Conservation (phyloP, 2,888 invertebrate genomes). For the Trachelus tabidus region DNA sequence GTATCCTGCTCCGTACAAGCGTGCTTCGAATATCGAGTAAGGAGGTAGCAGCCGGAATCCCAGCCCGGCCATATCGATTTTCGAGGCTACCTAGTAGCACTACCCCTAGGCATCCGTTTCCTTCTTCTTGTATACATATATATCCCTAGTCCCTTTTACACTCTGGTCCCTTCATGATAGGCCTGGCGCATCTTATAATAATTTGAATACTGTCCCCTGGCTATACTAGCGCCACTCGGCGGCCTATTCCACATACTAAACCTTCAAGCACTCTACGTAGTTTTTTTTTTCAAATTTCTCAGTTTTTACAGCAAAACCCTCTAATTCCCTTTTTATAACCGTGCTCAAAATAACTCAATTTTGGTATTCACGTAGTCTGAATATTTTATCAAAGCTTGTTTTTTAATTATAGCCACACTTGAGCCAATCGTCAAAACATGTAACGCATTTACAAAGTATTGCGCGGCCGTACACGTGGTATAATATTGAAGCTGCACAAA, state of each 20-base stretch:
- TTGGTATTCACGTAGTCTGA: not conserved
- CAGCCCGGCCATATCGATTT: constrained; percentile 37
- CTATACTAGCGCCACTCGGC: not conserved
- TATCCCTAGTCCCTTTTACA: constrained; percentile 16
- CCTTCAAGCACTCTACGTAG: not conserved
- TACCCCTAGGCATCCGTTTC: constrained; percentile 30
- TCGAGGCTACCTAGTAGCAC: constrained; percentile 29
- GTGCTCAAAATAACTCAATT: constrained; percentile 20
- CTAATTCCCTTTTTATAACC: constrained; percentile 14
- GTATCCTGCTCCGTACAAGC: not conserved
- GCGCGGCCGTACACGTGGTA: not conserved
- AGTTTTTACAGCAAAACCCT: constrained; percentile 7
- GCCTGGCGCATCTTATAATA: constrained; percentile 25
- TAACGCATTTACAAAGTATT: not conserved
- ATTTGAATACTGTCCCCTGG: constrained; percentile 35
- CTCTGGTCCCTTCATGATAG: constrained; percentile 36
- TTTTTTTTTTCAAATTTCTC: constrained; percentile 19
- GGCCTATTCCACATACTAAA: not conserved
- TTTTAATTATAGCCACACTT: not conserved
- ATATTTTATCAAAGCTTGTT: not conserved
- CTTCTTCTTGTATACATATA: not conserved
- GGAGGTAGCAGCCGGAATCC: not conserved
- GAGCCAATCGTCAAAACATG: not conserved
- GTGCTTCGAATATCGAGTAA: not conserved
- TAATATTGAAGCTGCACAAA: not conserved